Percentiles rank a stretch among this genome's conserved stretches.
These are phyloP conservation scores for Budorcas taxicolor DNA, from an alignment of 2,113 vertebrate genomes.

Conservation along the genomic window DNA sequence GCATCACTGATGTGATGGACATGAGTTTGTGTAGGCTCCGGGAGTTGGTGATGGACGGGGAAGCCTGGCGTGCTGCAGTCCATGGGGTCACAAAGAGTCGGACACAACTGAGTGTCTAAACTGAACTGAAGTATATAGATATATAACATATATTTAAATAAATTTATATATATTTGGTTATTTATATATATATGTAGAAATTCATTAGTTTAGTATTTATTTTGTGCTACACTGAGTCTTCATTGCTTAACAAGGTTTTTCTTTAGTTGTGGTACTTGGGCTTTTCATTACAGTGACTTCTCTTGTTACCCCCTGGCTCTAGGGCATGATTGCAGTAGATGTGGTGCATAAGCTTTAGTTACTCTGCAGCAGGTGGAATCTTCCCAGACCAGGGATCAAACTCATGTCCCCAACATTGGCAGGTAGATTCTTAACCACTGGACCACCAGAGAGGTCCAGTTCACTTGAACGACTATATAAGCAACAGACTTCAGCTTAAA, in stretches of 20 bases:
- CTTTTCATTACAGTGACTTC: neutral
- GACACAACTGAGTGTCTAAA: neutral
- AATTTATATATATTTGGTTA: neutral
- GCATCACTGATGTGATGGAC: neutral
- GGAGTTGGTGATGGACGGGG: neutral
- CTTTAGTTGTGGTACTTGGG: neutral
- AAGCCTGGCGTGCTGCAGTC: neutral
- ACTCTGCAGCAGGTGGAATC: neutral
- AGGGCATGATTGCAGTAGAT: neutral
- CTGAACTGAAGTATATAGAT: neutral
- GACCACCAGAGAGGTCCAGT: neutral
- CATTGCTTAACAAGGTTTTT: neutral
- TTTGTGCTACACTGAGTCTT: neutral
- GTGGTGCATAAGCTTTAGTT: neutral
- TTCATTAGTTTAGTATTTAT: neutral
- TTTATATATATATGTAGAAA: neutral
- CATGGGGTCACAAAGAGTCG: fast-evolving
- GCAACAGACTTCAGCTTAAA: neutral
- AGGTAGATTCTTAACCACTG: neutral
- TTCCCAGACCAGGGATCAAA: neutral
- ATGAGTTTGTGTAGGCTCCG: neutral
- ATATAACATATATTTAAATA: neutral
- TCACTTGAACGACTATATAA: neutral
- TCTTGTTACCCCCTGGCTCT: neutral
- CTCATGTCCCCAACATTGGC: neutral